Evolutionary conservation across 2,113 vertebrate species (phyloP), one percentile per base, ranked within the genome.

Genomic region (Tautogolabrus adspersus): DNA sequence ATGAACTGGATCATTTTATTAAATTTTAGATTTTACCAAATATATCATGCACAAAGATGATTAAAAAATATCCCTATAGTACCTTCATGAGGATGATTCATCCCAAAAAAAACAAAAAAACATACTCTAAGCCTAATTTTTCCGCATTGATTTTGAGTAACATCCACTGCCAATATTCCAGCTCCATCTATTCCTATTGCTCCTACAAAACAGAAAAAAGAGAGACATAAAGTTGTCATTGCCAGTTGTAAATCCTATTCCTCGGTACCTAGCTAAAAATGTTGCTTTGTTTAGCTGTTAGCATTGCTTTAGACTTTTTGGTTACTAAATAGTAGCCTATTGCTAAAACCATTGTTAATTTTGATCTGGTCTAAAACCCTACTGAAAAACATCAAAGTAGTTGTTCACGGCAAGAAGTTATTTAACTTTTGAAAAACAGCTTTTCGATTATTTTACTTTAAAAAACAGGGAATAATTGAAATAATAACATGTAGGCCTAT

Each of bases 231-330:
- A 54, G 94, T 94, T 93, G 94, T 95, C 55, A 94, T 90, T 95
- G 94, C 94, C 93, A 94, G 93, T 94, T 97, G 96, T 97, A 95
- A 95, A 81, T 95, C 93, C 93, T 95, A 89, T 93, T 91, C 91
- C 94, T 95, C n/a, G n/a, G 46, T 8, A 18, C 9, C 5, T 18
- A 49, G 46, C 5, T 49, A 40, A 3, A 44, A 44, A 44, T 10
- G 1, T 13, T 1, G 10, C 10, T 26, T 26, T 44, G 42, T 44
- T 44, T 8, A 44, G 40, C 6, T 11, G 42, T 44, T 44, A 44
- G 42, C 42, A 12, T 44, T 26, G 30, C 6, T 34, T 34, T 34
- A 34, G 30, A 34, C 30, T 34, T 34, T 34, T 6, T 34, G 4
- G 30, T 34, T 34, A 34, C 26, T 2, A 26, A 26, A 26, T 26